A percentile compares a stretch with the other conserved stretches of the same genome.
Evolutionary conservation across 2,797 vertebrate species (phyloP).

Genomic region (Eulemur coronatus): DNA sequence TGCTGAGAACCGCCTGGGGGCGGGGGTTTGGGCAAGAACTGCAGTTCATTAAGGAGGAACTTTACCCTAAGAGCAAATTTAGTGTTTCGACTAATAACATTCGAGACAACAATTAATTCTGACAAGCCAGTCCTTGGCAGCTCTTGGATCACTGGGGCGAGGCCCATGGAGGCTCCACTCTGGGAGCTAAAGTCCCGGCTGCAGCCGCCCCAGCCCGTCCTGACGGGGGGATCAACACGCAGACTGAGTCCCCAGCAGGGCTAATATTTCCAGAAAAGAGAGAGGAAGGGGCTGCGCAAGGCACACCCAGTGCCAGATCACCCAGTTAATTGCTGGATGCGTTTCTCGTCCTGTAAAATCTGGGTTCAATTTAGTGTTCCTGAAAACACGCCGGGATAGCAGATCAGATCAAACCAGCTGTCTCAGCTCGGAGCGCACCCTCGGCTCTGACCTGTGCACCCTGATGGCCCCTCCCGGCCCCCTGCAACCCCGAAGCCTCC

Average conservation of each 20-base stretch:
- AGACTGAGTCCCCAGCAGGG: background rate
- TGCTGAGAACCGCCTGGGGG: slow-evolving; percentile 86
- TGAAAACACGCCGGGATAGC: background rate
- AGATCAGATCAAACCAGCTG: background rate
- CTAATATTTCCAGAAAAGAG: background rate
- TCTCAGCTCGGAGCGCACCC: background rate
- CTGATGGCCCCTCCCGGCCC: background rate
- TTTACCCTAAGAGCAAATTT: slow-evolving; percentile 84
- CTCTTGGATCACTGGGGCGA: slow-evolving; percentile 69
- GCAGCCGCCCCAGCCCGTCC: background rate
- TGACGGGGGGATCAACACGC: background rate
- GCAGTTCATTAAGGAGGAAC: slow-evolving; percentile 80
- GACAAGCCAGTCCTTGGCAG: slow-evolving; percentile 87
- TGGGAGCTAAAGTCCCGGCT: slow-evolving; percentile 23
- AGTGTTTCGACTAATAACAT: slow-evolving; percentile 85
- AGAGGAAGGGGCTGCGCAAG: background rate
- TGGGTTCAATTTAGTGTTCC: background rate
- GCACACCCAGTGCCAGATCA: no score
- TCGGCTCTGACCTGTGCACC: background rate
- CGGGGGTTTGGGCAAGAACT: slow-evolving; percentile 78
- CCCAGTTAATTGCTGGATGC: background rate
- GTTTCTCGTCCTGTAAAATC: background rate
- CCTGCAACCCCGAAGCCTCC: background rate
- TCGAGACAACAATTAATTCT: slow-evolving; percentile 89
- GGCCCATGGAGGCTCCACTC: slow-evolving; percentile 11